Evolutionary conservation across 2,888 invertebrate species (phyloP).

Genomic region (Leptarthrus brevirostris): DNA sequence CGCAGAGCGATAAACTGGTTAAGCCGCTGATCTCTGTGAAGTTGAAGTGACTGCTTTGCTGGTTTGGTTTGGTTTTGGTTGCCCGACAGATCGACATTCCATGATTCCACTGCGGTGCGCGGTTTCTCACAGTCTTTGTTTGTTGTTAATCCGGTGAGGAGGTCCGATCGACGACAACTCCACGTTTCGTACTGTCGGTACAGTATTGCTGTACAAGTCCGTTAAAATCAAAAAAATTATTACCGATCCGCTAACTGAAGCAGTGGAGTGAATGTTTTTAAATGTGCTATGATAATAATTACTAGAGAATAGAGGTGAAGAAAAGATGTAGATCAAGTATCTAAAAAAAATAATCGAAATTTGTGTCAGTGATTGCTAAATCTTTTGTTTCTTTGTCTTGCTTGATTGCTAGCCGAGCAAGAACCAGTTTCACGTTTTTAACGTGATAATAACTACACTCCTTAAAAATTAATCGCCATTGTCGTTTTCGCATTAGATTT

Average conservation of each 20-base stretch:
- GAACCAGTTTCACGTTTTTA: constrained; percentile 36
- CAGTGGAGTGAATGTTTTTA: constrained; percentile 25
- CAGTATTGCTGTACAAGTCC: neutral
- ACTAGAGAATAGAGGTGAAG: constrained; percentile 21
- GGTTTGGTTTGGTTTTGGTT: no score
- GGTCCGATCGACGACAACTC: constrained; percentile 8
- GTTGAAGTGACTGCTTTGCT: constrained; percentile 1
- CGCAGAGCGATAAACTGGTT: constrained; percentile 21
- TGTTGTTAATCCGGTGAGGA: constrained; percentile 31
- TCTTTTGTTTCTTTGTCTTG: constrained; percentile 33
- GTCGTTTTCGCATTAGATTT: neutral
- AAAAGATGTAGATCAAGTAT: constrained; percentile 6
- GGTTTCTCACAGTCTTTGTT: constrained; percentile 39
- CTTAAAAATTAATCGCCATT: constrained; percentile 21
- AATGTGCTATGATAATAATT: constrained; percentile 36
- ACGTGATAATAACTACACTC: constrained; percentile 36
- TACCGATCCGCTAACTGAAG: neutral
- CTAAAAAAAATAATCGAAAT: constrained; percentile 19
- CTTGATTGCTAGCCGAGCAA: constrained; percentile 4
- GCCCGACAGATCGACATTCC: constrained; percentile 25
- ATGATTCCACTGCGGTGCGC: neutral
- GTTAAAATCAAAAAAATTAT: neutral
- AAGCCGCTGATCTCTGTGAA: constrained; percentile 24
- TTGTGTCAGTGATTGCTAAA: constrained; percentile 46
- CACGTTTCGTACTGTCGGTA: neutral